Evolutionary conservation across 2,113 vertebrate genomes (phyloP).

Genomic region (Sisor rabdophorus): DNA sequence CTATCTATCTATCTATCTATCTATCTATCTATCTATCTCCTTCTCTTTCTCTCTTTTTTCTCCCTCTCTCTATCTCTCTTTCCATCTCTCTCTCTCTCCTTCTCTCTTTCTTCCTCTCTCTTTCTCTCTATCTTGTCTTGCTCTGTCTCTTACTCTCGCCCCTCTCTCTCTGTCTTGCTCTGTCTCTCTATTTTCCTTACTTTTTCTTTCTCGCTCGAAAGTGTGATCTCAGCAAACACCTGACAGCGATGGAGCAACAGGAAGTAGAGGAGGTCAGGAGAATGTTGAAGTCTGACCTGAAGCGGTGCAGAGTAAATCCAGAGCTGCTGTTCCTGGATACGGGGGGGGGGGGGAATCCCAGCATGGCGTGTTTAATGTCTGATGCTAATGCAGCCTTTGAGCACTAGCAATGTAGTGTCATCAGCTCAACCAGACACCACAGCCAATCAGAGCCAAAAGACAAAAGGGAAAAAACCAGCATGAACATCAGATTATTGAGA

Average conservation of each 20-base stretch:
- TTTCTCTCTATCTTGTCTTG: too few relatives aligned
- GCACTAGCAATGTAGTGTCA: neutral
- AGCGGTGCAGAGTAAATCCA: conserved; percentile 61
- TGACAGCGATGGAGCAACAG: conserved; percentile 54
- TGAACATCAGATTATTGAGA: too few relatives aligned
- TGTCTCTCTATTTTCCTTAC: conserved; percentile 41
- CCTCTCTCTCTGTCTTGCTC: too few relatives aligned
- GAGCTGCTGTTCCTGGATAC: conserved; percentile 45
- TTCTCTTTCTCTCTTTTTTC: too few relatives aligned
- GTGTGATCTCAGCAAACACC: conserved; percentile 60
- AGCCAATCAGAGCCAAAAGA: too few relatives aligned
- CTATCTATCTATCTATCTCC: too few relatives aligned
- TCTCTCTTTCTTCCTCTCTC: too few relatives aligned
- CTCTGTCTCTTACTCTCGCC: conserved; percentile 29
- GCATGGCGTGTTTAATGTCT: neutral
- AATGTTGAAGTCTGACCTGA: conserved; percentile 57
- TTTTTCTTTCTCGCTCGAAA: conserved; percentile 36
- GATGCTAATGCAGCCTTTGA: neutral
- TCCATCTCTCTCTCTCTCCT: too few relatives aligned
- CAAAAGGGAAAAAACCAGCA: too few relatives aligned
- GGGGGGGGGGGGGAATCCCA: neutral
- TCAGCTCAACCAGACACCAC: neutral
- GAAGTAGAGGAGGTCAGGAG: conserved; percentile 57
- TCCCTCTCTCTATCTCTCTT: too few relatives aligned
- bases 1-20: too few relatives aligned